A percentile compares a stretch with the other conserved stretches of the same genome.
Conservation (phyloP, 2,888 invertebrate genomes). For the Hofmannophila pseudospretella region DNA sequence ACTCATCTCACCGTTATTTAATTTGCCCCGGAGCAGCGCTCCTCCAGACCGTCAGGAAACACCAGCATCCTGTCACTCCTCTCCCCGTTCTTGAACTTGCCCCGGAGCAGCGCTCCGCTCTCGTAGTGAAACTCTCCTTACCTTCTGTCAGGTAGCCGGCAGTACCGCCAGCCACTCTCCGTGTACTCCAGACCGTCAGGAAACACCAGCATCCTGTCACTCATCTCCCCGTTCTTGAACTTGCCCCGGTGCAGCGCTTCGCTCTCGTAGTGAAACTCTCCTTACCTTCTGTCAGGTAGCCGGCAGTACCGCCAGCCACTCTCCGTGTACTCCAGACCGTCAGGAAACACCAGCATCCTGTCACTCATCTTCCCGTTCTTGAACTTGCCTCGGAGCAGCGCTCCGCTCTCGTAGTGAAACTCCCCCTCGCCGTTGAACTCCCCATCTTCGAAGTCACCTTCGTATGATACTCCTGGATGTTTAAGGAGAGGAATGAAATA, state of each 20-base stretch:
- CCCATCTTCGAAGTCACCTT: not conserved
- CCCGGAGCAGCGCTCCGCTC: not conserved
- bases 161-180: not conserved
- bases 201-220: not conserved
- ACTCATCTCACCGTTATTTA: not conserved
- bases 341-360: not conserved
- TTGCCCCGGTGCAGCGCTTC: not conserved
- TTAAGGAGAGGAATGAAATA: too few relatives aligned
- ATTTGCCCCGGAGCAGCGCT: not conserved
- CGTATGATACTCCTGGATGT: not conserved
- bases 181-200: not conserved
- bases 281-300: conserved; percentile 74
- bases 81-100: not conserved
- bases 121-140: conserved; percentile 22
- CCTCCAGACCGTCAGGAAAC: not conserved
- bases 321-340: not conserved
- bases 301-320: conserved; percentile 4
- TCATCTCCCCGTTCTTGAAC: not conserved
- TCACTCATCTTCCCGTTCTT: not conserved
- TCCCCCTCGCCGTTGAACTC: not conserved
- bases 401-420: not conserved
- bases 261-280: not conserved
- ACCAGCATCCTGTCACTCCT: not conserved
- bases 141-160: conserved; percentile 70
- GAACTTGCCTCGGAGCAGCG: not conserved